Evolutionary conservation across 2,113 vertebrate genomes (phyloP).

Genomic region (Chaetodon auriga): DNA sequence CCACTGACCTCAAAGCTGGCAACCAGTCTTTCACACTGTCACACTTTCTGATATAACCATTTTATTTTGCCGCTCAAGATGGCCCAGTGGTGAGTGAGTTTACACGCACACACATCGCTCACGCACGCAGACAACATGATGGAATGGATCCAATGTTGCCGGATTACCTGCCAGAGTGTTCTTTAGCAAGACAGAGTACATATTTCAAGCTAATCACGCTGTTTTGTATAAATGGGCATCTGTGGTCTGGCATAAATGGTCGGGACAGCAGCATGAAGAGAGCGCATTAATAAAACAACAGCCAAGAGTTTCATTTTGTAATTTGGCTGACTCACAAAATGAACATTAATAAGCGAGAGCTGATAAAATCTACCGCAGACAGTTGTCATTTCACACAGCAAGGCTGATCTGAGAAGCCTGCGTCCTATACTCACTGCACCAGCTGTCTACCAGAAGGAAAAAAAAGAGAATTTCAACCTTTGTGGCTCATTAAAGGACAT

Average conservation of each 20-base stretch:
- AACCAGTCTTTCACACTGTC: conserved; percentile 62
- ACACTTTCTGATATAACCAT: conserved; percentile 60
- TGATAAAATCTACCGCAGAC: conserved; percentile 6
- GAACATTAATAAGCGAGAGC: background rate
- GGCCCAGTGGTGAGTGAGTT: conserved; percentile 16
- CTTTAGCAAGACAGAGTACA: background rate
- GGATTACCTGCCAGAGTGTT: background rate
- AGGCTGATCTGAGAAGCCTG: background rate
- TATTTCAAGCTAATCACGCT: background rate
- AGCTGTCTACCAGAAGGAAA: background rate
- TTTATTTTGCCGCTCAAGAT: conserved; percentile 59
- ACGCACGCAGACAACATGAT: background rate
- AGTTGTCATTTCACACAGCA: conserved; percentile 8
- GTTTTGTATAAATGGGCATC: background rate
- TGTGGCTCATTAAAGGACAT: background rate
- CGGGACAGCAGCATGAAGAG: background rate
- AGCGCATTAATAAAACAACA: conserved; percentile 1
- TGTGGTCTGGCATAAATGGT: background rate
- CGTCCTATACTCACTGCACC: background rate
- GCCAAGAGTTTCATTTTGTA: background rate
- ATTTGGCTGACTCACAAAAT: background rate
- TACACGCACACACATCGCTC: background rate
- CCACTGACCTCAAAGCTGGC: conserved; percentile 65
- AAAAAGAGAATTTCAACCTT: background rate
- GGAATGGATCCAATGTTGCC: background rate